Evolutionary conservation across 2,888 invertebrate species (phyloP), one percentile per base, ranked within the genome.

Genomic region (Hermodice carunculata): DNA sequence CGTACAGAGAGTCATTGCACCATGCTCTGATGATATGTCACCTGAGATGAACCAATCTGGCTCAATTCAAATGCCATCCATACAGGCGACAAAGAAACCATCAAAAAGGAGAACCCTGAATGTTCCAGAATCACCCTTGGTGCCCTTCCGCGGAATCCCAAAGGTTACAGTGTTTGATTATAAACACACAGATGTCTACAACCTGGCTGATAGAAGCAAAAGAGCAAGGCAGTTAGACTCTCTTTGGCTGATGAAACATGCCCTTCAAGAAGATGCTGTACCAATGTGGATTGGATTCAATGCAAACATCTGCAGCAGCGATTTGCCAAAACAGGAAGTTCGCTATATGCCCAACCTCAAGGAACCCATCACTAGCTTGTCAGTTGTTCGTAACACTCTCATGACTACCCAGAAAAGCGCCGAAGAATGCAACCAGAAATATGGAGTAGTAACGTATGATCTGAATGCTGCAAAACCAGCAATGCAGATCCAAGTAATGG

Each of bases 211-310:
- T n/a, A n/a, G n/a, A n/a, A n/a, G n/a, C n/a, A n/a, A n/a, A n/a
- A n/a, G n/a, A n/a, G n/a, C n/a, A n/a, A 34, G 40, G 42, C 37
- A 43, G n/a, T 22, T 58, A n/a, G 62, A 46, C 32, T 34, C 57
- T n/a, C 6, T 44, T 26, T 66, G 63, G 63, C 40, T 64, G 64
- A 46, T 51, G 34, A 28, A 26, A 29, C 64, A 66, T 66, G 64
- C 58, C 19, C 22, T 64, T 17, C 24, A n/a, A 22, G 26, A 37
- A 32, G 61, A 56, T 52, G n/a, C n/a, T n/a, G 43, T 51, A 28
- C 70, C 66, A 3, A 61, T 69, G 63, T 72, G 68, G 72, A 56
- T 60, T n/a, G 72, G 72, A 17, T 72, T 60, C 59, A 72, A 72
- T 56, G 31, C 66, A 17, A 4, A 24, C 28, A 22, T 53, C 37